Conservation (phyloP, 2,797 vertebrate species). For the Mormyrus proboscirostris region DNA sequence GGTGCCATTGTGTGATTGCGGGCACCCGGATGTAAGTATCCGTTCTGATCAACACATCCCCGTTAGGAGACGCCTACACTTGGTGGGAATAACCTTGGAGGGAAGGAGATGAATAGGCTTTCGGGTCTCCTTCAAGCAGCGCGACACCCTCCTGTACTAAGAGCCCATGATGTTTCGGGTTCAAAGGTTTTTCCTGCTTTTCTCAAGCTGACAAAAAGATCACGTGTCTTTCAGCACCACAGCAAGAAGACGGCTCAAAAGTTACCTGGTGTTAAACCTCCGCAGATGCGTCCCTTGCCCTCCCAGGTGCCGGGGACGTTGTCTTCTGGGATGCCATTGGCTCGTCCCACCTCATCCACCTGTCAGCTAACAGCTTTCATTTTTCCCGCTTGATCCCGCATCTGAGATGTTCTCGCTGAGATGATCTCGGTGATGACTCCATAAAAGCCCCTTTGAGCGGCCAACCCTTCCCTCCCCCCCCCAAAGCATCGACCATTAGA, state of each 20-base stretch:
- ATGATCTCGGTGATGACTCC: too few species aligned
- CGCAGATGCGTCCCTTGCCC: neutral
- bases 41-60: neutral
- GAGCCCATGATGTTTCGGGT: neutral
- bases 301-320: conserved; percentile 25
- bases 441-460: too few species aligned
- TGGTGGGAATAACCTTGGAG: neutral
- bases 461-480: too few species aligned
- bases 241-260: neutral
- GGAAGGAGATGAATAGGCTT: too few species aligned
- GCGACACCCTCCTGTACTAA: neutral
- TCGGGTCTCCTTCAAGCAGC: neutral
- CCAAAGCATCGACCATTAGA: neutral
- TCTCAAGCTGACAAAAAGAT: neutral
- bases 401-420: conserved; percentile 25
- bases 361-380: conserved; percentile 48
- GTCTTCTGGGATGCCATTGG: conserved; percentile 43
- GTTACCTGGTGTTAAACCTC: neutral
- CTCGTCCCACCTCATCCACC: conserved; percentile 36
- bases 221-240: neutral
- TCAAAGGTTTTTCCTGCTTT: neutral
- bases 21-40: neutral
- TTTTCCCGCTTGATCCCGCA: conserved; percentile 42
- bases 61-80: neutral
- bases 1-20: neutral